Percentiles rank a stretch among this genome's conserved stretches.
Conservation (phyloP, 2,113 vertebrate species). For the Opisthocomus hoazin region DNA sequence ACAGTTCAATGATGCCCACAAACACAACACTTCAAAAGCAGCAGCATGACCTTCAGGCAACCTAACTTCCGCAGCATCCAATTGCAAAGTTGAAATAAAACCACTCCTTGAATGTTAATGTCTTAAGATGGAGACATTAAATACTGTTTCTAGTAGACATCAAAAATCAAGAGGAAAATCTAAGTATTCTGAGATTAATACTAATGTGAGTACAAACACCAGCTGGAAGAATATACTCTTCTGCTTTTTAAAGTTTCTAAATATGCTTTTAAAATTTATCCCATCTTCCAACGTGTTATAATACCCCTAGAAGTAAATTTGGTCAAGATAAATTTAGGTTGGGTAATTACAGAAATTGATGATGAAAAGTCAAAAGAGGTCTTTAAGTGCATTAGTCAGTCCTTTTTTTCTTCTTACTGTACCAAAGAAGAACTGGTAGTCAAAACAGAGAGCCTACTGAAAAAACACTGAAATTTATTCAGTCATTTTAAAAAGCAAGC, state of each 20-base stretch:
- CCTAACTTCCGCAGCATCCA: neutral
- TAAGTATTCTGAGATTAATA: neutral
- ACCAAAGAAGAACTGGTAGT: neutral
- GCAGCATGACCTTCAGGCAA: neutral
- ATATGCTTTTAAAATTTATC: neutral
- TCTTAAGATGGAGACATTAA: neutral
- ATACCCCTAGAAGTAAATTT: neutral
- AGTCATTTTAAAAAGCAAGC: neutral
- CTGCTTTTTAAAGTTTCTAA: neutral
- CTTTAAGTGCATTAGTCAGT: neutral
- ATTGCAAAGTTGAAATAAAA: constrained; percentile 13
- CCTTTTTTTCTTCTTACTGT: neutral
- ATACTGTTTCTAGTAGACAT: neutral
- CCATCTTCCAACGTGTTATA: neutral
- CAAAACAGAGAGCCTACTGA: neutral
- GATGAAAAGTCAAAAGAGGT: neutral
- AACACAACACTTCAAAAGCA: neutral
- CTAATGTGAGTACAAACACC: neutral
- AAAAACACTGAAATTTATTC: neutral
- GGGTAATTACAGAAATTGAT: neutral
- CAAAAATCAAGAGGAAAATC: neutral
- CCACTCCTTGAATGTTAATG: neutral
- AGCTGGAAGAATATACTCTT: neutral
- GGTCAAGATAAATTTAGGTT: neutral
- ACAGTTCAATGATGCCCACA: constrained; percentile 14